Evolutionary conservation across 2,797 vertebrate species (phyloP).

Genomic region (Mus caroli): DNA sequence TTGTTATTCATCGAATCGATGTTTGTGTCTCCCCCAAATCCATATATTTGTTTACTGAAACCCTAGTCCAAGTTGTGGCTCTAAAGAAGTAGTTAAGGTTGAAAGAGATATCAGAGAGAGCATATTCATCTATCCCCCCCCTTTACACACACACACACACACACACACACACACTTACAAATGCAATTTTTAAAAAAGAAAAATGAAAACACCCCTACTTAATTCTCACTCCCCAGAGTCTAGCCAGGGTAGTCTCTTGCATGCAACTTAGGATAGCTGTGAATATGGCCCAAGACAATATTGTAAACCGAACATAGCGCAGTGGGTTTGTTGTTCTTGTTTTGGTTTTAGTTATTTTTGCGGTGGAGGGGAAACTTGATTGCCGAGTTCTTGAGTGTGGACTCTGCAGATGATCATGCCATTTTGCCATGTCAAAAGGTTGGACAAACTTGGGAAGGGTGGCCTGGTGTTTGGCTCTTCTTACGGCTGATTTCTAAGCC

Average conservation of each 20-base stretch:
- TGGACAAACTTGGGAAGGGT: neutral
- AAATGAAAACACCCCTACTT: neutral
- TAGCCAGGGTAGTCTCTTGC: neutral
- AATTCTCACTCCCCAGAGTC: neutral
- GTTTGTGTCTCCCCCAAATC: neutral
- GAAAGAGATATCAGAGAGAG: neutral
- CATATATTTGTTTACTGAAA: neutral
- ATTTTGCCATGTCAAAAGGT: neutral
- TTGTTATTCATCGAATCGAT: neutral
- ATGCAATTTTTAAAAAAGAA: neutral
- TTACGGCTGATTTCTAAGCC: neutral
- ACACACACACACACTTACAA: neutral
- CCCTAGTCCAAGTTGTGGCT: neutral
- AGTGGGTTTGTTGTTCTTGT: neutral
- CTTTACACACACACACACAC: neutral
- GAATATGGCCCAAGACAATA: neutral
- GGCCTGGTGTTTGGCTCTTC: neutral
- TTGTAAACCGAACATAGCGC: neutral
- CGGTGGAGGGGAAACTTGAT: neutral
- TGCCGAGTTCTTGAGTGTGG: neutral
- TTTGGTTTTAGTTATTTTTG: neutral
- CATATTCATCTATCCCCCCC: neutral
- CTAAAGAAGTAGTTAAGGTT: neutral
- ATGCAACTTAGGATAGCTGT: neutral
- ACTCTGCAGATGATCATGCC: neutral